phyloP scores from a whole-genome alignment of 2,888 invertebrate genomes.

The Cataglyphis albicans region DNA sequence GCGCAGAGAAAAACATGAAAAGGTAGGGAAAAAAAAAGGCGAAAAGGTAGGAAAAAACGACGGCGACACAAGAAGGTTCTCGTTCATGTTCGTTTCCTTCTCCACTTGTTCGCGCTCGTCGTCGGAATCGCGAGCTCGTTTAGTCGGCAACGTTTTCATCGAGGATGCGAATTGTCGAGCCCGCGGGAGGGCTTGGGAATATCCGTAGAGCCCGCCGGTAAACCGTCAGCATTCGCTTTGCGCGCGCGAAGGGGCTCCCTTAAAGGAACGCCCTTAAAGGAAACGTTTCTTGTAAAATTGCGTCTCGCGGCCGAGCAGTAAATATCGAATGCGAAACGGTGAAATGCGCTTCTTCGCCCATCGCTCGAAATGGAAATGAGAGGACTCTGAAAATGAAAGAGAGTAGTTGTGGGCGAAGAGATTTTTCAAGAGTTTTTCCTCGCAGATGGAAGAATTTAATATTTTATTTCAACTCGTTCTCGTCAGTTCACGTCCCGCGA shows the following conservation, averaged over 20 bases:
- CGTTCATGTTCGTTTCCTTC: constrained; percentile 25
- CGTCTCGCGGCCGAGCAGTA: constrained; percentile 37
- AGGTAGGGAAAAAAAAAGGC: constrained; percentile 55
- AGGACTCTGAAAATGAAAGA: constrained; percentile 32
- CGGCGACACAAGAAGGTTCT: constrained; percentile 19
- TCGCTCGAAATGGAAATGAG: constrained; percentile 47
- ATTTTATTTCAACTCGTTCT: constrained; percentile 32
- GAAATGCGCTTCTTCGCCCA: constrained; percentile 24
- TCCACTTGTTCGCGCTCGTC: constrained; percentile 7
- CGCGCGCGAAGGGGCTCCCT: constrained; percentile 14
- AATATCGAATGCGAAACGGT: constrained; percentile 49
- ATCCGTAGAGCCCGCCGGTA: constrained; percentile 31
- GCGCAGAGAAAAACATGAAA: constrained; percentile 45
- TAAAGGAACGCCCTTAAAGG: constrained; percentile 33
- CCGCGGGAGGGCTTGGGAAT: constrained; percentile 14
- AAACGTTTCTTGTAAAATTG: constrained; percentile 43
- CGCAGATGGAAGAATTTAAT: constrained; percentile 17
- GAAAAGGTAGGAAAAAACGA: constrained; percentile 52
- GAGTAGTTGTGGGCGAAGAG: neutral
- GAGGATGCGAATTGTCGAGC: constrained; percentile 41
- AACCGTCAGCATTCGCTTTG: constrained; percentile 22
- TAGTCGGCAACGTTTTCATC: constrained; percentile 53
- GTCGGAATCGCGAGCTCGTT: constrained; percentile 39
- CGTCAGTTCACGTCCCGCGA: neutral
- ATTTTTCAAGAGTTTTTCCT: constrained; percentile 25